These are phyloP conservation scores for Danaus melanippus DNA, from an alignment of 1,140 invertebrate species.

Conservation along the genomic window DNA sequence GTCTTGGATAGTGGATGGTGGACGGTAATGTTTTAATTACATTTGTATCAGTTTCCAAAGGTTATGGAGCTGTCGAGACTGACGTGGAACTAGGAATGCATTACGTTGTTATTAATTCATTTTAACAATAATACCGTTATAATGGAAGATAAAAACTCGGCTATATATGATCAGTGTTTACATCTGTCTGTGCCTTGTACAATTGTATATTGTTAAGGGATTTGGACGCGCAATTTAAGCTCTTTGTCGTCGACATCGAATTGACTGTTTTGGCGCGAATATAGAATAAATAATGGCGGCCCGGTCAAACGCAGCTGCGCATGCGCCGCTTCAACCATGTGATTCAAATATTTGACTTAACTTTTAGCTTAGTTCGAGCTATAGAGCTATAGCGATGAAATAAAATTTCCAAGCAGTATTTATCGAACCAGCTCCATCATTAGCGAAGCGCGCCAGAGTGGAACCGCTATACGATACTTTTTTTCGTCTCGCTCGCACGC, in stretches of 20 bases:
- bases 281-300: constrained; percentile 67
- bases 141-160: background rate
- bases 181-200: constrained; percentile 58
- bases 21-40: constrained; percentile 1
- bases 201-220: constrained; percentile 62
- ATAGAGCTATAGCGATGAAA: constrained; percentile 4
- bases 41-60: constrained; percentile 3
- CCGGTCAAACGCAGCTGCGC: constrained; percentile 49
- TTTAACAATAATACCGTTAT: background rate
- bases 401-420: constrained; percentile 6
- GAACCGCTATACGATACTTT: constrained; percentile 60
- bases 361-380: constrained; percentile 1
- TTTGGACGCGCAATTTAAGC: constrained; percentile 68
- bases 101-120: too few species aligned
- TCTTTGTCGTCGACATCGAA: constrained; percentile 65
- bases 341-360: constrained; percentile 1
- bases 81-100: too few species aligned
- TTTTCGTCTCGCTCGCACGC: constrained; percentile 61
- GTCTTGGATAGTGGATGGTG: too few species aligned
- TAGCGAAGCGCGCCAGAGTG: constrained; percentile 56
- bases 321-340: constrained; percentile 28
- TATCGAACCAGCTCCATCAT: constrained; percentile 28
- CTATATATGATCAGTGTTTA: constrained; percentile 40
- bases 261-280: constrained; percentile 60
- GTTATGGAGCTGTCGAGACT: background rate